Conservation (phyloP, 2,797 vertebrate species). For the Enoplosus armatus region DNA sequence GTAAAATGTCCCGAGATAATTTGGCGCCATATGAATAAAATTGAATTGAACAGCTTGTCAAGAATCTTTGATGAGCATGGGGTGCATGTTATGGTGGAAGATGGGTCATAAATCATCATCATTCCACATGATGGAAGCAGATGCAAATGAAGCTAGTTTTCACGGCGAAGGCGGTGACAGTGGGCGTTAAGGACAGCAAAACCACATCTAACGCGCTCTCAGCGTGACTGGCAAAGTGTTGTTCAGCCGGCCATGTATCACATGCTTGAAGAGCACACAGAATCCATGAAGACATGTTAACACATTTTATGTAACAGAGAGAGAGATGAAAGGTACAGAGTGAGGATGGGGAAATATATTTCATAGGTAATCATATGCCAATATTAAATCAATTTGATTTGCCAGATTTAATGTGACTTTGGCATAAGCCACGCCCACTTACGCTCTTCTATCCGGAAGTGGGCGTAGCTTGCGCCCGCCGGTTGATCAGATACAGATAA, state of each 20-base stretch:
- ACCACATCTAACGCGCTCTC: no score
- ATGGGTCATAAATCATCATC: slow-evolving; percentile 17
- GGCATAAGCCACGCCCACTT: no score
- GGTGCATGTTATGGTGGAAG: not conserved
- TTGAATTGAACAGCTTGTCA: not conserved
- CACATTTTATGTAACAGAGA: not conserved
- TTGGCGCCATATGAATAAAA: no score
- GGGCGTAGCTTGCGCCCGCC: no score
- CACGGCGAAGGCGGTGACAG: not conserved
- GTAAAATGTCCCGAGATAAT: no score
- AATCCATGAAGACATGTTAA: not conserved
- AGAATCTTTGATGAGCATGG: slow-evolving; percentile 5
- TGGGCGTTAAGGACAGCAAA: slow-evolving; percentile 15
- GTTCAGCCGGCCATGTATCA: not conserved
- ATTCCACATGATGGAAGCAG: slow-evolving; percentile 18
- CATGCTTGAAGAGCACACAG: not conserved
- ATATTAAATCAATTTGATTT: no score
- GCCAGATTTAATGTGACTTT: no score
- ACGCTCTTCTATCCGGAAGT: no score
- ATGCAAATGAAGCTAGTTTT: slow-evolving; percentile 37
- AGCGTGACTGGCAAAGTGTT: not conserved
- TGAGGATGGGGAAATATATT: no score
- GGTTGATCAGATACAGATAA: no score
- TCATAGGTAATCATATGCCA: no score
- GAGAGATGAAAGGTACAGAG: no score